Evolutionary conservation across 2,113 vertebrate species (phyloP), one percentile per base, ranked within the genome.

Genomic region (Pseudolaguvia tuberculata): DNA sequence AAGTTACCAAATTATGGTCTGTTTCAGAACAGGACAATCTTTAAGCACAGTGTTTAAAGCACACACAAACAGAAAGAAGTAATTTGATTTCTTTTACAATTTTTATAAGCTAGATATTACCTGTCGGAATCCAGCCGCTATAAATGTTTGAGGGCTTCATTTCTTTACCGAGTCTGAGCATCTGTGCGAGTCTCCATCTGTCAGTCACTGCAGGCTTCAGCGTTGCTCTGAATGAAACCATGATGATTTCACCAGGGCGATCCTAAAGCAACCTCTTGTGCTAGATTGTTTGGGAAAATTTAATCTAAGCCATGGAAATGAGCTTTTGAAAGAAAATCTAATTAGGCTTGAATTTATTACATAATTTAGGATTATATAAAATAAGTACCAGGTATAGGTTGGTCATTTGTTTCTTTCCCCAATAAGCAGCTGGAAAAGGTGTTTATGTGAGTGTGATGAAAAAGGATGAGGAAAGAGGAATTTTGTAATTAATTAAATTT

Each of bases 241-340:
- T 29, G 39, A 47, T 47, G 39, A 31, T 27, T 61, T 42, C 20
- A 27, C 25, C 31, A 3, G 10, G 50, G 66, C 42, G 35, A 25
- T 50, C 9, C 52, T 18, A 31, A 58, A 68, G 17, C 21, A 68
- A 58, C 63, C 23, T 18, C 20, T 47, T n/a, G n/a, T 68, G 21
- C 23, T 53, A 68, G 47, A 75, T 75, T 58, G 73, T 14, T 69
- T 68, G 48, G 18, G 27, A 58, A 68, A 50, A 58, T 50, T 68
- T 75, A 14, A 48, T 35, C 9, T 57, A 52, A 10, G 9, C 20
- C 18, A 75, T 45, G 57, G 20, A 75, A 75, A 75, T 58, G 11
- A 35, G 63, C 39, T n/a, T n/a, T n/a, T 57, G 3, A 10, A 48
- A 13, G 27, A 23, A 21, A 56, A 20, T 10, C 29, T 14, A 75